Base-by-base conservation (phyloP, 2,888 invertebrate genomes). In the Boloria euphrosyne region DNA sequence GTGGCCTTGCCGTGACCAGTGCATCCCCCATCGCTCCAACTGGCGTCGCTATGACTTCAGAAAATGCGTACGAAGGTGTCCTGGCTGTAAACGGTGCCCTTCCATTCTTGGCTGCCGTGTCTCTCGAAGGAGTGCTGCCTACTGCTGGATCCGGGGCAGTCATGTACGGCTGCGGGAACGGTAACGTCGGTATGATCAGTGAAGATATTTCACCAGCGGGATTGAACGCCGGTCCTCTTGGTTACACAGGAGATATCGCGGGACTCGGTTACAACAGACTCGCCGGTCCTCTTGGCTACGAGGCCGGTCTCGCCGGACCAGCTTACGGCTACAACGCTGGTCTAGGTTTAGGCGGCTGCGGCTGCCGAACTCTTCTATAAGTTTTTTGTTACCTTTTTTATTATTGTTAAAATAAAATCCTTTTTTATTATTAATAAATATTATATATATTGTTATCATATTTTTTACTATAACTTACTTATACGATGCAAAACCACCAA, bases 91-190 rank as follows among this genome's bases (percentile, higher is more conserved):
- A 66, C 51, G 84, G 83, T 2, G 67, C 79, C 18, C 62, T 83
- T 22, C 84, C 84, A 1, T 73, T 76, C 76, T 46, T 84, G 7
- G 80, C 80, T 3, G 78, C 82, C 4, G 81, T 82, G 0, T 77
- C 76, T 49, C 66, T 82, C 3, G 80, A 81, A 55, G 82, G 83
- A 2, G 65, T 70, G 1, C 62, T 78, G 38, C 76, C 78, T 16
- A 73, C 76, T 16, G 64, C 63, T 16, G 81, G 80, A 0, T 71
- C 73, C 4, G 78, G 76, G 47, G 67, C 72, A 1, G 78, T 78
- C 1, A 49, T 71, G n/a, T 79, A 79, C 65, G 70, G 76, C 38
- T 76, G 78, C 60, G 78, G 80, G 2, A 73, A 73, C 46, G 75
- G 77, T 5, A 64, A 66, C n/a, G 67, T 79, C 7, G 76, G 74